These are phyloP conservation scores for Caenorhabditis inopinata DNA, from an alignment of 1,140 invertebrate species.

Conservation along the genomic window DNA sequence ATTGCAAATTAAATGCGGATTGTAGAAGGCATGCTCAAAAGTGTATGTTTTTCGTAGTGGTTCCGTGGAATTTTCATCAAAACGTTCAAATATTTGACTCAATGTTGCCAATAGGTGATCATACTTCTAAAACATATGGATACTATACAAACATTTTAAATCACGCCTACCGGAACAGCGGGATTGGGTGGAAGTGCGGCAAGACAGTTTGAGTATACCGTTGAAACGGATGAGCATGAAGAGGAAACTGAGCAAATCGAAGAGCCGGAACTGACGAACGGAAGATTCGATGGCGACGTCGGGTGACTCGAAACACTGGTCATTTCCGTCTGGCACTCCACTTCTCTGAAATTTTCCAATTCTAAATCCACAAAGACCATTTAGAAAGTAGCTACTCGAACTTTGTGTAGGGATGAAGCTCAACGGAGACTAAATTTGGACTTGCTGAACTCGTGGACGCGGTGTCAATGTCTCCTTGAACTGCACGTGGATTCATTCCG, in stretches of 20 bases:
- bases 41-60: constrained; percentile 5
- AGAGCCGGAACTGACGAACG: background rate
- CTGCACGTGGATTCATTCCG: constrained; percentile 58
- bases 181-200: background rate
- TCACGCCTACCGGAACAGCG: background rate
- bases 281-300: background rate
- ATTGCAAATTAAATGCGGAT: constrained; percentile 29
- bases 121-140: background rate
- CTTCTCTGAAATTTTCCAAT: background rate
- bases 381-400: constrained; percentile 6
- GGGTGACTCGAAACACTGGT: background rate
- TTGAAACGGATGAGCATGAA: background rate
- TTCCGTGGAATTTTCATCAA: background rate
- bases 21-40: constrained; percentile 38
- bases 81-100: background rate
- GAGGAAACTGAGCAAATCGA: background rate
- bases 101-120: constrained; percentile 9
- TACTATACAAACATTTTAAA: background rate
- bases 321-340: background rate
- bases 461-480: constrained; percentile 32
- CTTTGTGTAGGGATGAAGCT: constrained; percentile 7
- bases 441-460: background rate
- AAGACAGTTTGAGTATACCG: background rate
- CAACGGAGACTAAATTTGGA: background rate
- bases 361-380: background rate